Conservation (phyloP, 2,797 vertebrate species). For the Protosalanx chinensis region DNA sequence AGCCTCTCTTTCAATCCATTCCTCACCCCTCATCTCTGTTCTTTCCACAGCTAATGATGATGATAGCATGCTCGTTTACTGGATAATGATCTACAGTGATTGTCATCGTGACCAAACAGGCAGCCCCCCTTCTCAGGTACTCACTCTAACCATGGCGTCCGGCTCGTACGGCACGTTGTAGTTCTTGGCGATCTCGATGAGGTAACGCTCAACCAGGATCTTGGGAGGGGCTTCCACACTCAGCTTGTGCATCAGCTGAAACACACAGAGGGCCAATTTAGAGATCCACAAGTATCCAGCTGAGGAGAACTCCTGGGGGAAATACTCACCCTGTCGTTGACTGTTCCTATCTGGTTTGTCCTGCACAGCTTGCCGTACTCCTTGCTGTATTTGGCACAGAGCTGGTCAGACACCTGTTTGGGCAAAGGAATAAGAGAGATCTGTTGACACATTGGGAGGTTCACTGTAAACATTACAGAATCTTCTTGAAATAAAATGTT, state of each 20-base stretch:
- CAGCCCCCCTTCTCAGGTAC: slow-evolving; percentile 31
- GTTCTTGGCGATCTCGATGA: slow-evolving; percentile 99
- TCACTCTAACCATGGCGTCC: slow-evolving; percentile 93
- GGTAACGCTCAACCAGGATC: slow-evolving; percentile 95
- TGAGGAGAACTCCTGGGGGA: background rate
- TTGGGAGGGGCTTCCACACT: slow-evolving; percentile 95
- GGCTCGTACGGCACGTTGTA: slow-evolving; percentile 96
- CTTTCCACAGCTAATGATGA: too few species aligned
- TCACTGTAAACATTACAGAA: background rate
- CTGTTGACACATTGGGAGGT: background rate
- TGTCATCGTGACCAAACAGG: background rate
- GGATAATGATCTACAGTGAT: too few species aligned
- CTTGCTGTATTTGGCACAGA: slow-evolving; percentile 98
- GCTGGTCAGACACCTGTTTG: slow-evolving; percentile 90
- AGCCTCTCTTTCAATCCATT: too few species aligned
- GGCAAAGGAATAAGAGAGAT: slow-evolving; percentile 10
- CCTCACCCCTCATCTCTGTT: too few species aligned
- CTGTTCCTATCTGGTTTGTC: slow-evolving; percentile 97
- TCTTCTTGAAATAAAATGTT: too few species aligned
- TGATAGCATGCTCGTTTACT: too few species aligned
- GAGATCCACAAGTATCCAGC: background rate
- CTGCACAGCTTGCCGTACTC: slow-evolving; percentile 97
- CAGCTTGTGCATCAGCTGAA: slow-evolving; percentile 96
- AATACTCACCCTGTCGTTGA: slow-evolving; percentile 87
- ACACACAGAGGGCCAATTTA: background rate